Percentiles rank a stretch among this genome's conserved stretches.
phyloP scores from a whole-genome alignment of 2,113 vertebrate genomes.

The Porphyrio hochstetteri region DNA sequence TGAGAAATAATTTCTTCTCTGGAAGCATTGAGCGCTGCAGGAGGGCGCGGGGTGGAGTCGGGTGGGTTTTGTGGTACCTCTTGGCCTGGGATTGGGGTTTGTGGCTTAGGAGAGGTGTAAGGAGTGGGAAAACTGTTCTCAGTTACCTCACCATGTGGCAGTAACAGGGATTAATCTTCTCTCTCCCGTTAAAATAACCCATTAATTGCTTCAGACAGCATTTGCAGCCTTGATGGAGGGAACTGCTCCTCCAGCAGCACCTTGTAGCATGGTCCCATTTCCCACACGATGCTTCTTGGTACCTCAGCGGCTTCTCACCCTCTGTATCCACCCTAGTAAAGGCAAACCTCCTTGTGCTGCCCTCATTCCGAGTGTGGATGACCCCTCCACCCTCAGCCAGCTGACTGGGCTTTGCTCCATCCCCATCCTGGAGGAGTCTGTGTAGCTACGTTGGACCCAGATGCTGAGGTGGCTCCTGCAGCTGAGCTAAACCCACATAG shows the following conservation, averaged over 20 bases:
- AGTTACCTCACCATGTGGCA: accelerated
- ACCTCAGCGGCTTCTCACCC: not conserved
- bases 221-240: not conserved
- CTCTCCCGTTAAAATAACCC: not conserved
- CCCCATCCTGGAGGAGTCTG: not conserved
- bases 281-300: accelerated
- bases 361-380: accelerated
- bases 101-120: not conserved
- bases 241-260: not conserved
- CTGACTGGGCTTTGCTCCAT: not conserved
- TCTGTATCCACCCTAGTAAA: not conserved
- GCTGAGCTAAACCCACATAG: not conserved
- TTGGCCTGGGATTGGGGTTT: not conserved
- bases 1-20: not conserved
- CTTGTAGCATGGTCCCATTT: accelerated
- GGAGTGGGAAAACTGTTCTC: not conserved
- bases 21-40: not conserved
- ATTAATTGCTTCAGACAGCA: not conserved
- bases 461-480: not conserved
- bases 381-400: not conserved
- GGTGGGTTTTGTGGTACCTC: not conserved
- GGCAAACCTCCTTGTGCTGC: not conserved
- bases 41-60: not conserved
- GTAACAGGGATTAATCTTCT: not conserved
- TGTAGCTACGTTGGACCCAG: not conserved